Conservation (phyloP, 2,888 invertebrate genomes). For the Mylabris sibirica region DNA sequence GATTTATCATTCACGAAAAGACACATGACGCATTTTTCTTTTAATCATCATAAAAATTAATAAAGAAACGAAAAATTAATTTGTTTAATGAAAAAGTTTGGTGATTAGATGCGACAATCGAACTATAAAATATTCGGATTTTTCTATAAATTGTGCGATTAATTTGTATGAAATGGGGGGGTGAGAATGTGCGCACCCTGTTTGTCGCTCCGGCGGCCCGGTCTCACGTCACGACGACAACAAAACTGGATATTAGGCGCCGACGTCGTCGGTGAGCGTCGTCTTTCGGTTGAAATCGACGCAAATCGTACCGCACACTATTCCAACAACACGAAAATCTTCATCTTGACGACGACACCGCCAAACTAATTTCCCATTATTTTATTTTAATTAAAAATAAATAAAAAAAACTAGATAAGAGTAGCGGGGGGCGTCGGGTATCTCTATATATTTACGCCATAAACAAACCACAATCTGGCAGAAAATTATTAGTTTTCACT, state of each 20-base stretch:
- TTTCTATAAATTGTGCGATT: too few species aligned
- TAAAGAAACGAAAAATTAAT: neutral
- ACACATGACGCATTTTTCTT: slow-evolving; percentile 12
- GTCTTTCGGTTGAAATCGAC: slow-evolving; percentile 1
- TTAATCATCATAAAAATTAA: neutral
- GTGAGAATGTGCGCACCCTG: neutral
- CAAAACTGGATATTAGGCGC: slow-evolving; percentile 9
- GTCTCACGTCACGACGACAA: slow-evolving; percentile 12
- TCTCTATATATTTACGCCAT: neutral
- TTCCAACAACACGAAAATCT: neutral
- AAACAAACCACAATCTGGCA: neutral
- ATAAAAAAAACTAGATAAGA: neutral
- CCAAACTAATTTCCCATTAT: neutral
- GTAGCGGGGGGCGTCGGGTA: neutral
- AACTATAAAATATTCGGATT: too few species aligned
- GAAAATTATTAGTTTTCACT: neutral
- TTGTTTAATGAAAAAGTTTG: too few species aligned
- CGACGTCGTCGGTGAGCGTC: slow-evolving; percentile 2
- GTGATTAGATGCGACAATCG: too few species aligned
- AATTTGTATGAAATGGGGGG: neutral
- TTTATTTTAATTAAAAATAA: too few species aligned
- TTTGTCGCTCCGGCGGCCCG: neutral
- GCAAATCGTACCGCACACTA: neutral
- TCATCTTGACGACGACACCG: neutral
- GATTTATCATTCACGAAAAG: neutral